Percentiles rank a stretch among this genome's conserved stretches.
phyloP scores from a whole-genome alignment of 2,797 vertebrate species.

The Salmo trutta region DNA sequence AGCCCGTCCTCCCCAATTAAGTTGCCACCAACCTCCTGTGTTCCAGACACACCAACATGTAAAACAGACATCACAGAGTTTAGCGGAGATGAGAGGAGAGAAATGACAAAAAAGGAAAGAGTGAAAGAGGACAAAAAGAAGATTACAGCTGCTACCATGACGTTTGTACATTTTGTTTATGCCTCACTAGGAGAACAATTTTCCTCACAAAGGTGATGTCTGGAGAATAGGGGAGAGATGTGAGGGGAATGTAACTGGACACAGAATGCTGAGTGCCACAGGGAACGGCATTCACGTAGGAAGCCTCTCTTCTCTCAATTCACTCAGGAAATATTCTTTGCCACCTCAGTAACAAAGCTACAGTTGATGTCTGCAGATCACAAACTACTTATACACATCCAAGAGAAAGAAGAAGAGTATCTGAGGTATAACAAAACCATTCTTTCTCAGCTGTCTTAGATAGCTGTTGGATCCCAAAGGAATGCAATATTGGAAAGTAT shows the following conservation, averaged over 20 bases:
- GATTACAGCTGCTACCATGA: constrained; percentile 78
- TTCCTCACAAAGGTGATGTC: constrained; percentile 76
- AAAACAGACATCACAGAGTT: constrained; percentile 72
- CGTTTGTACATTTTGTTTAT: constrained; percentile 72
- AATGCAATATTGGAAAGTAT: neutral
- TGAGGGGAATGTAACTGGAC: constrained; percentile 81
- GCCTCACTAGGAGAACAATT: constrained; percentile 77
- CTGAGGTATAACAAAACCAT: constrained; percentile 40
- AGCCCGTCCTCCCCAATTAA: too few relatives aligned
- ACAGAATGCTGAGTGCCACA: constrained; percentile 80
- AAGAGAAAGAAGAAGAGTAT: constrained; percentile 47
- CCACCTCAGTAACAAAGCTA: constrained; percentile 19
- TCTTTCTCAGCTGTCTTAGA: constrained; percentile 22
- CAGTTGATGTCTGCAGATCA: constrained; percentile 15
- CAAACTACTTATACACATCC: constrained; percentile 21
- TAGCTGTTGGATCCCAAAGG: constrained; percentile 8
- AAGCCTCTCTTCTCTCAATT: constrained; percentile 9
- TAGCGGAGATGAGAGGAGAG: constrained; percentile 65
- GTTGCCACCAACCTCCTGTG: too few relatives aligned
- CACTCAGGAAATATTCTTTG: constrained; percentile 36
- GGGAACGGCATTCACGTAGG: constrained; percentile 30
- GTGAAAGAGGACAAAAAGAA: constrained; percentile 40
- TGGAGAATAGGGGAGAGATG: constrained; percentile 72
- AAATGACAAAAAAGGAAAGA: constrained; percentile 21
- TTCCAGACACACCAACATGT: constrained; percentile 77